These are phyloP conservation scores for Propsilocerus akamusi DNA, from an alignment of 1,140 invertebrate species.

Conservation along the genomic window DNA sequence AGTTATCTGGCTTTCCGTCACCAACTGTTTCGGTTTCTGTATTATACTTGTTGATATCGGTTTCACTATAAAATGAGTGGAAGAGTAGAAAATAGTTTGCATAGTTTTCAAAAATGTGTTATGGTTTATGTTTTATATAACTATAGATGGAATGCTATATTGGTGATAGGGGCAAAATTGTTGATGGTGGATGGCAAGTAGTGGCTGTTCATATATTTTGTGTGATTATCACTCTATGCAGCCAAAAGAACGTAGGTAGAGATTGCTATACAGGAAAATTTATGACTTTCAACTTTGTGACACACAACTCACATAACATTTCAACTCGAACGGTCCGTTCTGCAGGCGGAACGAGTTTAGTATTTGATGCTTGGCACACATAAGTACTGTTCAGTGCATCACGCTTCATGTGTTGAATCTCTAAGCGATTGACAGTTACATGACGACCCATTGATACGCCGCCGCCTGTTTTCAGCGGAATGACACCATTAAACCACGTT, in stretches of 20 bases:
- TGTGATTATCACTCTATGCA: not conserved
- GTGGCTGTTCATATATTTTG: not conserved
- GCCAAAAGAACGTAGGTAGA: not conserved
- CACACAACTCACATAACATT: conserved; percentile 60
- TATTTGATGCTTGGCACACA: conserved; percentile 72
- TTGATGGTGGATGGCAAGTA: no score
- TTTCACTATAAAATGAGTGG: conserved; percentile 37
- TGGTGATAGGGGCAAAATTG: no score
- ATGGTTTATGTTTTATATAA: conserved; percentile 14
- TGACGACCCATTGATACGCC: conserved; percentile 43
- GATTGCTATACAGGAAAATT: not conserved
- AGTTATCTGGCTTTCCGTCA: conserved; percentile 55
- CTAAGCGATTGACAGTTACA: conserved; percentile 57
- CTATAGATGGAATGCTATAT: not conserved
- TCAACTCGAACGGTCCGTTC: conserved; percentile 60
- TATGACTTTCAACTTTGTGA: conserved; percentile 4
- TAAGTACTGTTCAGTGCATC: conserved; percentile 63
- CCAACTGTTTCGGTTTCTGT: conserved; percentile 49
- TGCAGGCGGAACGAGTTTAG: conserved; percentile 58
- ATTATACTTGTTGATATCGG: conserved; percentile 54
- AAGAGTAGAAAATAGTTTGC: conserved; percentile 13
- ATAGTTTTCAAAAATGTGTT: conserved; percentile 6
- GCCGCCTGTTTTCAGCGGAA: conserved; percentile 30
- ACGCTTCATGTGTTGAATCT: conserved; percentile 46
- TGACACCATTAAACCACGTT: conserved; percentile 53